These are phyloP conservation scores for Tiaroga cobitis DNA, from an alignment of 2,797 vertebrate species.

Conservation along the genomic window DNA sequence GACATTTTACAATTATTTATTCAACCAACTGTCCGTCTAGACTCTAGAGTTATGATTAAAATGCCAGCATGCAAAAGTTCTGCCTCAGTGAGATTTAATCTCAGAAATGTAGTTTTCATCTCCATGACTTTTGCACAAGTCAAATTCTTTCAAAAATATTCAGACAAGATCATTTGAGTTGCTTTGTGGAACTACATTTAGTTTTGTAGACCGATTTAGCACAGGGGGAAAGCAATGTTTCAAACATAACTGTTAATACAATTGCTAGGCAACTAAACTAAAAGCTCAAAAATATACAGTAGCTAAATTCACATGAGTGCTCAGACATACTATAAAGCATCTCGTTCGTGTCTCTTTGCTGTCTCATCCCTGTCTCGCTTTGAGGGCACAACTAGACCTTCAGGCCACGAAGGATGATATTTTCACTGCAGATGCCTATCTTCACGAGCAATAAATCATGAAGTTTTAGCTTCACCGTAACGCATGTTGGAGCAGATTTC, in stretches of 20 bases:
- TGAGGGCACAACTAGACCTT: slow-evolving; percentile 35
- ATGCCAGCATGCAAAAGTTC: background rate
- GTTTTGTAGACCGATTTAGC: background rate
- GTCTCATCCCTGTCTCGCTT: slow-evolving; percentile 30
- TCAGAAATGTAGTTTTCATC: background rate
- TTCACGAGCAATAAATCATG: slow-evolving; percentile 57
- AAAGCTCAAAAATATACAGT: background rate
- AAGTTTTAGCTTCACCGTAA: slow-evolving; percentile 51
- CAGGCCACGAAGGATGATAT: slow-evolving; percentile 52
- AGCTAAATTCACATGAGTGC: background rate
- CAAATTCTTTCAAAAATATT: background rate
- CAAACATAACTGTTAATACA: background rate
- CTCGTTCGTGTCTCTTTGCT: slow-evolving; percentile 26
- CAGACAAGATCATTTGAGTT: background rate
- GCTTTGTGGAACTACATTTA: background rate
- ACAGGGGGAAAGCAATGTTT: background rate
- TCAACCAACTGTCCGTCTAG: slow-evolving; percentile 16
- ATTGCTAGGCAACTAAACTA: background rate
- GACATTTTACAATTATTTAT: slow-evolving; percentile 18
- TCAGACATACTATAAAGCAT: slow-evolving; percentile 17
- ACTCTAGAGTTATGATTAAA: slow-evolving; percentile 19
- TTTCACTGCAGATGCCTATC: slow-evolving; percentile 50
- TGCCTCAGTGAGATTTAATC: slow-evolving; percentile 33
- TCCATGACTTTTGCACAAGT: background rate
- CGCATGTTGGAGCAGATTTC: slow-evolving; percentile 54